Base-by-base conservation (phyloP, 1,140 invertebrate genomes). In the Chironomus striatipennis region DNA sequence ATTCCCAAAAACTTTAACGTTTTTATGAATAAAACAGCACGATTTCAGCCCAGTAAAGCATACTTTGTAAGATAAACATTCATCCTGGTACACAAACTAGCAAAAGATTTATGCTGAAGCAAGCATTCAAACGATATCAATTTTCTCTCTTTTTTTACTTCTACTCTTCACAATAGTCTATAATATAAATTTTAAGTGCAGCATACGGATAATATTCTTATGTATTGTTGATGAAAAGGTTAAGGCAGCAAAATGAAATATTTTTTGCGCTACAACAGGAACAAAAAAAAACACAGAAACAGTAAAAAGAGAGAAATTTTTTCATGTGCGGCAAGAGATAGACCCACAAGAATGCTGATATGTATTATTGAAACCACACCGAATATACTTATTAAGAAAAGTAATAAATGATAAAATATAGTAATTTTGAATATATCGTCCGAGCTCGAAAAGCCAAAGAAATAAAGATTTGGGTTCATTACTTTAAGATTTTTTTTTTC, bases 321-420 rank as follows among this genome's bases (percentile, higher is more conserved):
- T 34, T 34, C 24, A 34, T 34, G 24, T 34, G 24, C 24, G 24
- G 47, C 12, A n/a, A 57, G 12, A 57, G 47, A 57, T 57, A 57
- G 47, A 57, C 47, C 47, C 47, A 57, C 47, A 57, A 57, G 47
- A 57, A 57, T n/a, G 47, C 12, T 57, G 47, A 57, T 57, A 57
- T 47, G 43, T 34, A 34, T 34, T 34, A 57, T 57, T 57, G 47
- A 57, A 57, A 57, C 47, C 47, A 57, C 47, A 57, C 47, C n/a
- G 47, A 57, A 57, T 57, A 57, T 57, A 57, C 47, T 57, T 57
- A 57, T 57, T 57, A 57, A 57, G 47, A 57, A 57, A 57, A 57
- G 12, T n/a, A 57, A 57, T n/a, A 57, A 57, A 57, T 57, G 47
- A 57, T 57, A 57, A 57, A 57, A 57, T 57, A 57, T 57, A 57